A percentile compares a stretch with the other conserved stretches of the same genome.
Conservation (phyloP, 2,888 invertebrate species). For the Phyto melanocephala region DNA sequence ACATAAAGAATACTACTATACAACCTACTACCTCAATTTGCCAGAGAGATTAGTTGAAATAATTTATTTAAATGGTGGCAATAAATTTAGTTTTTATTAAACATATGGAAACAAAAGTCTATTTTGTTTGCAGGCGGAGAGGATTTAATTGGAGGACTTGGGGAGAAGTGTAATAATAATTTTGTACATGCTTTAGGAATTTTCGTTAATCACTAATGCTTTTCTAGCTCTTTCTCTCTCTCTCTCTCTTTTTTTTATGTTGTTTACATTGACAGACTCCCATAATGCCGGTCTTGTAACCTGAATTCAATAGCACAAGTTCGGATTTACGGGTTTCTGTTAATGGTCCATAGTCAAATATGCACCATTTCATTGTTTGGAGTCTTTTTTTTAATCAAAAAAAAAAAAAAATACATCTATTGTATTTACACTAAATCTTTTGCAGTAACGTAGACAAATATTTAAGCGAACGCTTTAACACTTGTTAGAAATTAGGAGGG, state of each 20-base stretch:
- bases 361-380: conserved; percentile 71
- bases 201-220: neutral
- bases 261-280: conserved; percentile 80
- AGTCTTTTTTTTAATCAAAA: neutral
- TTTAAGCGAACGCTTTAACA: neutral
- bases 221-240: neutral
- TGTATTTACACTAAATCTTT: conserved; percentile 23
- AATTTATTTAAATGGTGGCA: conserved; percentile 26
- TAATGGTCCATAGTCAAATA: conserved; percentile 79
- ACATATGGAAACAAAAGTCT: neutral
- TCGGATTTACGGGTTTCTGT: conserved; percentile 80
- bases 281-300: conserved; percentile 80
- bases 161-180: conserved; percentile 57
- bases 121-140: neutral
- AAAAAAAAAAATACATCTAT: conserved; percentile 9
- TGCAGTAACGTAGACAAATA: neutral
- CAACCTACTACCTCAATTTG: conserved; percentile 80
- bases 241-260: conserved; percentile 65
- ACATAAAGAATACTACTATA: conserved; percentile 77
- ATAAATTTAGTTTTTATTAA: conserved; percentile 14
- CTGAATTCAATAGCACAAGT: conserved; percentile 79
- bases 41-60: conserved; percentile 72
- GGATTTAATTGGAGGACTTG: neutral
- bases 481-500: neutral
- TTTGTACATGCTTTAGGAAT: neutral